Conservation (phyloP, 2,113 vertebrate species). For the Corapipo altera region DNA sequence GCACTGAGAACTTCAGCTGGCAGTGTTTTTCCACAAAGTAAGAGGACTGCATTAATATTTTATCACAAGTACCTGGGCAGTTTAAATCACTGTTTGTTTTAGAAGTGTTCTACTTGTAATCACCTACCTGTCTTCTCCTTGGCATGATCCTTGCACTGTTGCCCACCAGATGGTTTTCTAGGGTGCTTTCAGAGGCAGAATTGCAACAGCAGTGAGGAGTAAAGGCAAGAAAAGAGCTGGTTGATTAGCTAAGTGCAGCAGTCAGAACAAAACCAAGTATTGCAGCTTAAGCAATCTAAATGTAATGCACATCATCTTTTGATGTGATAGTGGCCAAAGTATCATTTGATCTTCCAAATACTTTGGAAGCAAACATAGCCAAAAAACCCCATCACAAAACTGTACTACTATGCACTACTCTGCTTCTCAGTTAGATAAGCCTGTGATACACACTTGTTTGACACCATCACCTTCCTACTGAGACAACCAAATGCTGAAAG, state of each 20-base stretch:
- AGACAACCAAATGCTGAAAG: not conserved
- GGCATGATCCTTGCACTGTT: not conserved
- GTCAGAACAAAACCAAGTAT: not conserved
- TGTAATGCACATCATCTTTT: not conserved
- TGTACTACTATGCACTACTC: not conserved
- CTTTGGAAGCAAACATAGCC: not conserved
- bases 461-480: not conserved
- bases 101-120: not conserved
- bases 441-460: not conserved
- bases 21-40: not conserved
- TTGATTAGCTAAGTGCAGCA: not conserved
- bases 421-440: not conserved
- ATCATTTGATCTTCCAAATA: not conserved
- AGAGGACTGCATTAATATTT: not conserved
- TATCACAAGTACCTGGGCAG: not conserved
- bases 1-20: not conserved
- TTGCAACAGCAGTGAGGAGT: not conserved
- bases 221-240: not conserved
- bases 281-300: not conserved
- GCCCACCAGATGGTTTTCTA: not conserved
- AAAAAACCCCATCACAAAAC: not conserved
- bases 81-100: not conserved
- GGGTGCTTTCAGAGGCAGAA: not conserved
- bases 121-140: not conserved
- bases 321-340: rapidly evolving